Base-by-base conservation (phyloP, 2,797 vertebrate species). In the Semaprochilodus insignis region DNA sequence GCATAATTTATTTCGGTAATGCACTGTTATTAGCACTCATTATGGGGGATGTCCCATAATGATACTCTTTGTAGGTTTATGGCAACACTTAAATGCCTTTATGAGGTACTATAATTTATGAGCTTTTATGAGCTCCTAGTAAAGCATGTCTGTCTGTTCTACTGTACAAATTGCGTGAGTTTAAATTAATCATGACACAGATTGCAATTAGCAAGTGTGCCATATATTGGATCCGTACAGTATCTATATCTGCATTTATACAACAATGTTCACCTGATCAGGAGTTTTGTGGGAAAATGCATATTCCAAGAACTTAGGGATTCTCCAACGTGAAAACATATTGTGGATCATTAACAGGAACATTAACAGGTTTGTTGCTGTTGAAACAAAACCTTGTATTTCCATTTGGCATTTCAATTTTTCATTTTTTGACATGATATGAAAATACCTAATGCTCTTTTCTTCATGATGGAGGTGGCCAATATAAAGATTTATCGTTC, bases 1-100 rank as follows among this genome's bases (percentile, higher is more conserved):
- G 25, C 69, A 83, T 65, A 57, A 77, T 83, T 78, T 65, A 83
- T 83, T 57, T 65, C 34, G 71, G 51, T 73, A 83, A 83, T 83
- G 69, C 69, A 40, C 75, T 54, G 48, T 52, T 66, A 66, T 66
- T 78, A 83, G 40, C 55, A 57, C 40, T 36, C 59, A 40, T 63
- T 48, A 73, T 0, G 4, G 59, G 15, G 2, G 23, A 1, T 11
- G 55, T 78, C 81, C 70, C 60, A 78, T 36, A 83, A 73, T 25
- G 14, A 78, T 36, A 48, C 17, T 13, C 69, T 44, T 6, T 44
- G n/a, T 25, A 60, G 60, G 55, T 52, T 85, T 70, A 70, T 66
- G 52, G 52, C 44, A 21, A 23, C 40, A 36, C 10, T 71, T 72
- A 67, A 81, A 25, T 25, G 72, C 51, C 27, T 52, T 34, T 19